Evolutionary conservation across 2,888 invertebrate species (phyloP), one percentile per base, ranked within the genome.

Genomic region (Drosophila paranaensis): DNA sequence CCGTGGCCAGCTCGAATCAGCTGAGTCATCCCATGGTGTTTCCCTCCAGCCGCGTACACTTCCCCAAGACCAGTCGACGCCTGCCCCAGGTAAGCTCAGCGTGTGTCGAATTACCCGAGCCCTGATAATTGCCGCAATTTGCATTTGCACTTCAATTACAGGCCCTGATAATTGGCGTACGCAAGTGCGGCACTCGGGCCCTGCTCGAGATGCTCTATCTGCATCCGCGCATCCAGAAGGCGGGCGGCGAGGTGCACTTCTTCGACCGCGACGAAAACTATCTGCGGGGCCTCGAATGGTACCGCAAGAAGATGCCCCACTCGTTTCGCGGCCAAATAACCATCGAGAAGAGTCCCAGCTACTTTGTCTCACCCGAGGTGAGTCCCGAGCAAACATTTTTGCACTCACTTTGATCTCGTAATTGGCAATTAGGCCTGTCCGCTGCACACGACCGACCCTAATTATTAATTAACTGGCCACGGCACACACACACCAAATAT

Each of bases 321-420:
- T 97, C 98, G 2, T 97, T 96, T 93, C 95, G 96, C 75, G 97
- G 97, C 48, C 98, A 98, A 93, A 96, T 98, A 81, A 98, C 98
- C 63, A 97, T 98, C 84, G 99, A 99, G 93, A 99, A 99, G 93
- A 98, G 98, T 87, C 99, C 99, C 6, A 98, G 98, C 89, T 99
- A 99, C 93, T 99, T 99, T 93, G 97, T 98, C 51, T 98, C 98
- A 63, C 96, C 97, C 14, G 96, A 97, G 95, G 98, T 98, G 93
- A 94, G 94, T 60, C 46, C 20, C 35, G 14, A 10, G 8, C 10
- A 37, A 48, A 45, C 51, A 37, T 46, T 39, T 70, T 60, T 67
- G 45, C 51, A 51, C 53, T 61, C 67, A 48, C 82, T 89, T 85
- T 90, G 87, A 86, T 79, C 75, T 79, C 75, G 5, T 83, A 88